Percentiles rank a stretch among this genome's conserved stretches.
Evolutionary conservation across 2,113 vertebrate species (phyloP).

Genomic region (Tyto alba): DNA sequence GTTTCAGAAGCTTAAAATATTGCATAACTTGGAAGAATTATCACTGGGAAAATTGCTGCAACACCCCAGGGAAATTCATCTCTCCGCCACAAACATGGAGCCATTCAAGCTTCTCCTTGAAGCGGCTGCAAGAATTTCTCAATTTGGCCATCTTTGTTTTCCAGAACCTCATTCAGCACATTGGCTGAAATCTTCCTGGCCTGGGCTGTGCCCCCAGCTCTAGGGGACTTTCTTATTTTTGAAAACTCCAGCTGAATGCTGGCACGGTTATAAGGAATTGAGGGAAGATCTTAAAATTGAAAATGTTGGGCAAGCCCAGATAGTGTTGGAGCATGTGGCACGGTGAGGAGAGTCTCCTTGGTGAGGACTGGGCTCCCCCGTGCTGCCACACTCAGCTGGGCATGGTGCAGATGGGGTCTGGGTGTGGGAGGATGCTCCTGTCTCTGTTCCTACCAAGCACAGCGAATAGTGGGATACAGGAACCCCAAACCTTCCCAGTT

Average conservation of each 20-base stretch:
- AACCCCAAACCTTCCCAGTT: background rate
- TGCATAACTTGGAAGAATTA: conserved; percentile 55
- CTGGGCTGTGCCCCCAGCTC: background rate
- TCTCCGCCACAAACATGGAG: background rate
- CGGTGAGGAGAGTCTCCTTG: background rate
- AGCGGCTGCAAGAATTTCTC: conserved; percentile 18
- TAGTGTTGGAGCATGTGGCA: rapidly evolving
- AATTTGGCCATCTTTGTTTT: background rate
- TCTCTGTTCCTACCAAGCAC: rapidly evolving
- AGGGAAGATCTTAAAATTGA: background rate
- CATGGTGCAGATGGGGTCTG: background rate
- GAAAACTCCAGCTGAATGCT: background rate
- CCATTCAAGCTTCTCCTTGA: conserved; percentile 7
- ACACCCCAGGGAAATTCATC: conserved; percentile 8
- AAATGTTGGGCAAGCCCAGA: background rate
- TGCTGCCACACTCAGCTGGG: background rate
- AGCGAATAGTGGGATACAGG: background rate
- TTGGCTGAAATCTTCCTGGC: background rate
- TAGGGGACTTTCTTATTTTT: background rate
- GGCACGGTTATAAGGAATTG: background rate
- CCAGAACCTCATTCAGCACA: background rate
- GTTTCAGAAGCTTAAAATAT: conserved; percentile 39
- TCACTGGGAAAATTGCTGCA: conserved; percentile 40
- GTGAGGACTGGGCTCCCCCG: rapidly evolving
- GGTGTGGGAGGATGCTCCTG: background rate